Evolutionary conservation across 2,797 vertebrate species (phyloP).

Genomic region (Micromesistius poutassou): DNA sequence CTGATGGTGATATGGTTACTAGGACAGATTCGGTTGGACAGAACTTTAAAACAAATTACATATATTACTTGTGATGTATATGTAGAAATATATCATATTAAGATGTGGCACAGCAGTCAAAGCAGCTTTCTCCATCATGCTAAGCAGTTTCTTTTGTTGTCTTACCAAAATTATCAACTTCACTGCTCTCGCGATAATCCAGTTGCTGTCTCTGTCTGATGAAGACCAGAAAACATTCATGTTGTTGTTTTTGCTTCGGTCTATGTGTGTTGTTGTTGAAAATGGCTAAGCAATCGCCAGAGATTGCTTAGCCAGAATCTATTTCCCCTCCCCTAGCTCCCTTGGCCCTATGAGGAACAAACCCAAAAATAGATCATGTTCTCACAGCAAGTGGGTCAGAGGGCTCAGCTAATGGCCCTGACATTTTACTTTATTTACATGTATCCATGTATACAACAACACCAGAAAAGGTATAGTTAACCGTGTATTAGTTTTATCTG

Average conservation of each 20-base stretch:
- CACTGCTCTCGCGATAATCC: slow-evolving; percentile 24
- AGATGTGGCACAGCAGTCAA: background rate
- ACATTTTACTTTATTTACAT: slow-evolving; percentile 12
- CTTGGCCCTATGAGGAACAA: slow-evolving; percentile 59
- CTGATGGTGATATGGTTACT: background rate
- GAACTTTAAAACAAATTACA: background rate
- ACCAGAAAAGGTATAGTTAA: slow-evolving; percentile 6
- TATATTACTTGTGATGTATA: background rate
- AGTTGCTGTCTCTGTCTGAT: slow-evolving; percentile 42
- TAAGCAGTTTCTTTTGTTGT: background rate
- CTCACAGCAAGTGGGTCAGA: slow-evolving; percentile 57
- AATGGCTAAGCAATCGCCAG: slow-evolving; percentile 36
- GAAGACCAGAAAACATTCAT: slow-evolving; percentile 43
- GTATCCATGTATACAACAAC: background rate
- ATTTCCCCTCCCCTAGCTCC: slow-evolving; percentile 56
- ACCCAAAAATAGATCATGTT: slow-evolving; percentile 75
- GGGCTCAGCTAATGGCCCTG: slow-evolving; percentile 19
- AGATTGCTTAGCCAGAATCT: slow-evolving; percentile 62
- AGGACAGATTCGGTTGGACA: background rate
- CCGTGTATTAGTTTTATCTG: background rate
- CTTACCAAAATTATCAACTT: slow-evolving; percentile 55
- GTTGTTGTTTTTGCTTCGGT: slow-evolving; percentile 34
- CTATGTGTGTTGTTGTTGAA: slow-evolving; percentile 39
- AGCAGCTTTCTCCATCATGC: slow-evolving; percentile 2
- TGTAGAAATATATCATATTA: no score